Evolutionary conservation across 2,888 invertebrate species (phyloP), one percentile per base, ranked within the genome.

Genomic region (Apodemia zela): DNA sequence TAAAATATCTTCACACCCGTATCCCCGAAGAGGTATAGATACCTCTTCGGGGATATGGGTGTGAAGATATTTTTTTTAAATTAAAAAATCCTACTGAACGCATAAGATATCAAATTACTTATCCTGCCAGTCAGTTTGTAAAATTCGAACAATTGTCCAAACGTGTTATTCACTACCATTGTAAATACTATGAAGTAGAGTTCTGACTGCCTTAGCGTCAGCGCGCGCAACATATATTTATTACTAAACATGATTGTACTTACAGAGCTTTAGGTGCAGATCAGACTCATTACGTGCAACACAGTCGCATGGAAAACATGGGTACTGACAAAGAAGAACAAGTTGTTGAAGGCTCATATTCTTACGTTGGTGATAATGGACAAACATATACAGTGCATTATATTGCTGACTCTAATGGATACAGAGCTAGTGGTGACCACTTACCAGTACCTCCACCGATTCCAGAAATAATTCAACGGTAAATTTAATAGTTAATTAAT

Each of bases 401-500:
- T 76, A 93, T 94, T 64, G 96, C 96, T 63, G 96, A 96, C 79
- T 94, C 94, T 71, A 95, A 95, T 76, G 96, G 96, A 65, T 96
- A 95, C 84, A 93, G 95, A 75, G 95, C 96, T 13, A 93, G 93
- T 73, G 96, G 96, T 62, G 95, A 95, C 54, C 96, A 96, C 81
- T 83, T 96, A 71, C 96, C 96, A 51, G 95, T 95, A 42, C 93
- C 96, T 8, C 96, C 96, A 49, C 95, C 96, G 29, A 92, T 96
- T 71, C 96, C 96, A 42, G 94, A 93, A 76, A 94, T 94, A 58
- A 95, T 95, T 73, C 93, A 93, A 78, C 92, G 93, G 86, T 93
- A 73, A 62, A 33, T 57, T 42, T 63, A 17, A 7, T 8, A 15
- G 11, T 18, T 42, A 4, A 42, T 42, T 1, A 42, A 15, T 42